A percentile compares a stretch with the other conserved stretches of the same genome.
These are phyloP conservation scores for Panurus biarmicus DNA, from an alignment of 2,113 vertebrate genomes.

Conservation along the genomic window DNA sequence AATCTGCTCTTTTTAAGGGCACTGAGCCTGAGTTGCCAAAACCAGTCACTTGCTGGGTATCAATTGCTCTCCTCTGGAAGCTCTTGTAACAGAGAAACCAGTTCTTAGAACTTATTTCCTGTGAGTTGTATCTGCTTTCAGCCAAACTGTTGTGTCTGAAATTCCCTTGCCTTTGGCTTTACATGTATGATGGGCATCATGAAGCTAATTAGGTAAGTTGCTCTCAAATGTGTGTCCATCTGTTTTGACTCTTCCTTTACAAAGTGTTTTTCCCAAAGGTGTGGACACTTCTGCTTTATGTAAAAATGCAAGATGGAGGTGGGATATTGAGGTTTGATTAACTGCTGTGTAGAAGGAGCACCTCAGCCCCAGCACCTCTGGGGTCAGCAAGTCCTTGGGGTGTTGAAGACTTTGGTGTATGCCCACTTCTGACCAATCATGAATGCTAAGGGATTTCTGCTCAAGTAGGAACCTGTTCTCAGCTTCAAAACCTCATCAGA, in stretches of 20 bases:
- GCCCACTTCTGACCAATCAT: not conserved
- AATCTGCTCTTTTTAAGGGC: not conserved
- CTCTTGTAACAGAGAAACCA: not conserved
- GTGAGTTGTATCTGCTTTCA: not conserved
- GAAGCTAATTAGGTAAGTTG: conserved; percentile 1
- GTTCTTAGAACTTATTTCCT: not conserved
- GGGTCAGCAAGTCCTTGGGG: not conserved
- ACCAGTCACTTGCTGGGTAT: not conserved
- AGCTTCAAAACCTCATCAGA: not conserved
- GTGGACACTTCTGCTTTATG: not conserved
- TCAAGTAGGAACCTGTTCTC: not conserved
- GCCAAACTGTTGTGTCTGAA: not conserved
- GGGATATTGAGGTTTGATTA: not conserved
- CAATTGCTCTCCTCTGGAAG: not conserved
- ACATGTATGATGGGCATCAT: not conserved
- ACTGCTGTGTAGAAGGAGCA: not conserved
- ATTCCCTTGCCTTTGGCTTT: not conserved
- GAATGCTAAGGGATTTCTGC: not conserved
- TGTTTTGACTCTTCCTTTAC: not conserved
- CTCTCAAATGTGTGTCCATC: not conserved
- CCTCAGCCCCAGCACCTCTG: not conserved
- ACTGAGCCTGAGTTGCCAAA: conserved; percentile 20
- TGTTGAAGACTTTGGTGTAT: not conserved
- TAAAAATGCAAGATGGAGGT: not conserved
- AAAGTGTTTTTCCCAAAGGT: not conserved